phyloP scores from a whole-genome alignment of 2,797 vertebrate species.

The Clarias platycephalus region DNA sequence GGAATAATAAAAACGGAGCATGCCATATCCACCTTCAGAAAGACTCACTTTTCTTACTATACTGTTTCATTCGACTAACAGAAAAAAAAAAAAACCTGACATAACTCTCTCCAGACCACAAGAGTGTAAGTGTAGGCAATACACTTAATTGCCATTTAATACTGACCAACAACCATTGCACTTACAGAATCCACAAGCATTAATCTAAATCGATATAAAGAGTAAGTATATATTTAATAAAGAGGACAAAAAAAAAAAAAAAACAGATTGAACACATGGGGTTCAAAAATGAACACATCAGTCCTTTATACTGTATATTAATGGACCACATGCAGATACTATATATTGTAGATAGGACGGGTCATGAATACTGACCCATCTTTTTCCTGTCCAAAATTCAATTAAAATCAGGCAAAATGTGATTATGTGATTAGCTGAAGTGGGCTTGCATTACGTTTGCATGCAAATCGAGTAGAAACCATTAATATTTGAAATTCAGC shows the following conservation, averaged over 20 bases:
- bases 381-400: conserved; percentile 71
- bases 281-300: conserved; percentile 5
- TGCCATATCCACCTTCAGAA: not conserved
- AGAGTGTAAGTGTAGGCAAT: conserved; percentile 43
- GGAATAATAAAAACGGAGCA: not conserved
- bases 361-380: conserved; percentile 18
- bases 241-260: conserved; percentile 1
- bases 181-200: conserved; percentile 41
- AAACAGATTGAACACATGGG: too few relatives aligned
- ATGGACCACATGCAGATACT: conserved; percentile 7
- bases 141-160: conserved; percentile 52
- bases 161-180: conserved; percentile 44
- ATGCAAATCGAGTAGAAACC: conserved; percentile 80
- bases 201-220: conserved; percentile 38
- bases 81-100: not conserved
- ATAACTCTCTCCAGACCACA: conserved; percentile 45
- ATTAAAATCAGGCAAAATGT: conserved; percentile 76
- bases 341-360: conserved; percentile 24
- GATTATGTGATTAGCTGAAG: conserved; percentile 82
- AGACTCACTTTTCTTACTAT: conserved; percentile 3
- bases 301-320: conserved; percentile 13
- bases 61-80: conserved; percentile 10
- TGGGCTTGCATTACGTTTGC: conserved; percentile 80
- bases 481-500: conserved; percentile 71
- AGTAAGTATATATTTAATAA: conserved; percentile 41